These are phyloP conservation scores for Brachyalestes nurse DNA, from an alignment of 2,797 vertebrate genomes.

Conservation along the genomic window DNA sequence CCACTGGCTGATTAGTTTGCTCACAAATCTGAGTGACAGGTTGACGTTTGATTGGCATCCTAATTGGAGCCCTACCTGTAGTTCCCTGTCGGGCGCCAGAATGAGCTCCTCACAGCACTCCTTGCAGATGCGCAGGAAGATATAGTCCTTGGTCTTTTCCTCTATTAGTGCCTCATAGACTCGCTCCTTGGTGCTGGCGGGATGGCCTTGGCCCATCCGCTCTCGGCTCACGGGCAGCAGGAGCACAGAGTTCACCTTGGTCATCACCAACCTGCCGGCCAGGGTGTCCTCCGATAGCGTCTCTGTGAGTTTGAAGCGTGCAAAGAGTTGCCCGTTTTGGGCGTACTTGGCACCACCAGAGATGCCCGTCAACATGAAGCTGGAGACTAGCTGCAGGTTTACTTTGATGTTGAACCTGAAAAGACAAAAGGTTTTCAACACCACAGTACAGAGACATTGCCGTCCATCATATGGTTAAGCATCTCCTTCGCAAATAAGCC, in stretches of 20 bases:
- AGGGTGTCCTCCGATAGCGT: conserved; percentile 98
- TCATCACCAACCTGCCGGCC: conserved; percentile 97
- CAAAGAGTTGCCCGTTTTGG: conserved; percentile 97
- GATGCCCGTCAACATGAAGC: conserved; percentile 98
- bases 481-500: not conserved
- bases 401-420: conserved; percentile 99
- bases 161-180: conserved; percentile 97
- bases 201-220: conserved; percentile 82
- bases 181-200: conserved; percentile 93
- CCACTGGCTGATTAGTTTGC: not conserved
- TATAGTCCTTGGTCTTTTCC: conserved; percentile 99
- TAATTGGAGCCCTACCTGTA: conserved; percentile 81
- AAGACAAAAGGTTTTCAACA: not conserved
- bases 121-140: conserved; percentile 96
- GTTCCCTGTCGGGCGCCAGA: conserved; percentile 90
- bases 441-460: no score
- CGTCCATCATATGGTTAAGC: not conserved
- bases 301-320: conserved; percentile 97
- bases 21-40: not conserved
- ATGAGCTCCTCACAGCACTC: conserved; percentile 94
- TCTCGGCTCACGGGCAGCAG: conserved; percentile 91
- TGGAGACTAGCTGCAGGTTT: conserved; percentile 95
- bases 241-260: conserved; percentile 97
- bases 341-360: conserved; percentile 98
- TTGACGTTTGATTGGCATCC: not conserved